Conservation (phyloP, 2,888 invertebrate species). For the Pachymerium ferrugineum region DNA sequence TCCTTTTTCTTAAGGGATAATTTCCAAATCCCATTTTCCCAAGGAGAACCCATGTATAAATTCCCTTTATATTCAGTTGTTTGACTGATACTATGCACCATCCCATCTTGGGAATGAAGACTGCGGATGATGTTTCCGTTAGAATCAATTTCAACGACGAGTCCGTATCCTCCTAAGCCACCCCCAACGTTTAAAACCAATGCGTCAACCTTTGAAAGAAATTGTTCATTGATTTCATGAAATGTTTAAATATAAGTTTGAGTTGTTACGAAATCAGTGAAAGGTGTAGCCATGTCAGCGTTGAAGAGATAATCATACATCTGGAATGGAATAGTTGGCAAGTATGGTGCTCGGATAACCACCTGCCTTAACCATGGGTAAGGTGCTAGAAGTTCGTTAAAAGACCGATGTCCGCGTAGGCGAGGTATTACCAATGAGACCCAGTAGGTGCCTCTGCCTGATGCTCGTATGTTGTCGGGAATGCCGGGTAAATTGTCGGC, state of each 20-base stretch:
- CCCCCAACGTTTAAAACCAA: neutral
- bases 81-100: constrained; percentile 49
- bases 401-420: neutral
- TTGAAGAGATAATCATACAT: neutral
- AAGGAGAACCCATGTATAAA: constrained; percentile 65
- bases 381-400: neutral
- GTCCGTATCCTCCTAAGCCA: neutral
- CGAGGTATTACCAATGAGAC: constrained; percentile 40
- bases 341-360: neutral
- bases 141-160: constrained; percentile 63
- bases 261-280: neutral
- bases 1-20: neutral
- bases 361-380: neutral
- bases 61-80: neutral
- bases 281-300: neutral
- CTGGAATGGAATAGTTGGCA: neutral
- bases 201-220: neutral
- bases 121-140: constrained; percentile 66
- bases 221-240: too few species aligned
- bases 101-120: constrained; percentile 59
- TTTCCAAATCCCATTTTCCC: neutral
- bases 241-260: too few species aligned
- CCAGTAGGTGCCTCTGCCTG: constrained; percentile 46
- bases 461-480: constrained; percentile 50
- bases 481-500: constrained; percentile 49